Conservation (phyloP, 2,888 invertebrate species). For the Drosophila differens region DNA sequence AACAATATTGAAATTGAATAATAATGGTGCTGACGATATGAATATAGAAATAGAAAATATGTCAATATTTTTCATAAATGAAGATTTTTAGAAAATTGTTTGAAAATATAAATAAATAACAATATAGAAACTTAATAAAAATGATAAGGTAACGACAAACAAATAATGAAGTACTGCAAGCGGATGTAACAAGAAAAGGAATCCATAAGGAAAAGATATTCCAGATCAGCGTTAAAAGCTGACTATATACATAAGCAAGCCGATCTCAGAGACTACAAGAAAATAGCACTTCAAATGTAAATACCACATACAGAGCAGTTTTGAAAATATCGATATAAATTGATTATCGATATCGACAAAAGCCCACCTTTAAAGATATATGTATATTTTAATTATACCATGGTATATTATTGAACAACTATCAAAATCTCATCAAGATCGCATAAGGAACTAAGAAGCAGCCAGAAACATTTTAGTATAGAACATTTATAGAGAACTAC, state of each 20-base stretch:
- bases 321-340: background rate
- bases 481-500: background rate
- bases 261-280: background rate
- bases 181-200: no score
- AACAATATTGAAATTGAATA: no score
- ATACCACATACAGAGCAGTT: background rate
- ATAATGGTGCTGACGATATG: no score
- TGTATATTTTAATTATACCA: background rate
- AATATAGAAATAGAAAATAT: no score
- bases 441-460: background rate
- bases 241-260: background rate
- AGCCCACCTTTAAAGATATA: background rate
- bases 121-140: no score
- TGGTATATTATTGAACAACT: background rate
- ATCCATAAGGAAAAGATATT: background rate
- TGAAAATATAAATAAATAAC: no score
- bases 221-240: background rate
- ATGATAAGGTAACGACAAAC: no score
- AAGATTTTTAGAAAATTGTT: no score
- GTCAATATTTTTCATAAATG: no score
- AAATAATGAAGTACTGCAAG: no score
- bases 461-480: background rate
- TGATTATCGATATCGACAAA: background rate
- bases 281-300: background rate
- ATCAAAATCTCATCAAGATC: background rate